phyloP scores from a whole-genome alignment of 1,140 invertebrate genomes.

The Halictus rubicundus region DNA sequence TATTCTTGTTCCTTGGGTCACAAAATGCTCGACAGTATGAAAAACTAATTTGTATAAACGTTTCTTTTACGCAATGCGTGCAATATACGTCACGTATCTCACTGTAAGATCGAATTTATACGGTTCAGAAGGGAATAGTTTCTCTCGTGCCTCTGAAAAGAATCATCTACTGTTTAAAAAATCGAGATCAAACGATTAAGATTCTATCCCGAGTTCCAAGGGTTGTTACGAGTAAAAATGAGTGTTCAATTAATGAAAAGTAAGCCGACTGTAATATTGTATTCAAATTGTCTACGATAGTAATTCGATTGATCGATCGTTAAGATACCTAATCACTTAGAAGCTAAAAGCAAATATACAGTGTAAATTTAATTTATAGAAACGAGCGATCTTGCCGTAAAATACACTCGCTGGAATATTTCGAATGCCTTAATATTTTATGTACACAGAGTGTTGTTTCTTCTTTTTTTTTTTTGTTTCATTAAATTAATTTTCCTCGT shows the following conservation, averaged over 20 bases:
- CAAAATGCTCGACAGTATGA: constrained; percentile 13
- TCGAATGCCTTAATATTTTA: constrained; percentile 40
- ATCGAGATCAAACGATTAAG: constrained; percentile 11
- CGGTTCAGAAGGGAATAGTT: neutral
- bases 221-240: constrained; percentile 17
- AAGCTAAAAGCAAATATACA: constrained; percentile 45
- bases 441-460: constrained; percentile 28
- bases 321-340: constrained; percentile 32
- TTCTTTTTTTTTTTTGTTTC: neutral
- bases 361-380: constrained; percentile 37
- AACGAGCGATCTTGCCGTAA: constrained; percentile 33
- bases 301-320: constrained; percentile 38
- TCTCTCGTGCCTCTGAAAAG: neutral
- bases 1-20: constrained; percentile 14
- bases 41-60: constrained; percentile 24
- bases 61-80: constrained; percentile 23
- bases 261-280: constrained; percentile 19
- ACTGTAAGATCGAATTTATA: neutral
- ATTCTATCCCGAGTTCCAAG: neutral
- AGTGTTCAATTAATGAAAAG: constrained; percentile 1
- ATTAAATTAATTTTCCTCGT: constrained; percentile 15
- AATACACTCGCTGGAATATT: constrained; percentile 47
- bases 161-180: neutral
- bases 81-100: constrained; percentile 16
- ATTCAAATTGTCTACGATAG: constrained; percentile 8